Evolutionary conservation across 2,888 invertebrate species (phyloP), one percentile per base, ranked within the genome.

Genomic region (Plusia festucae): DNA sequence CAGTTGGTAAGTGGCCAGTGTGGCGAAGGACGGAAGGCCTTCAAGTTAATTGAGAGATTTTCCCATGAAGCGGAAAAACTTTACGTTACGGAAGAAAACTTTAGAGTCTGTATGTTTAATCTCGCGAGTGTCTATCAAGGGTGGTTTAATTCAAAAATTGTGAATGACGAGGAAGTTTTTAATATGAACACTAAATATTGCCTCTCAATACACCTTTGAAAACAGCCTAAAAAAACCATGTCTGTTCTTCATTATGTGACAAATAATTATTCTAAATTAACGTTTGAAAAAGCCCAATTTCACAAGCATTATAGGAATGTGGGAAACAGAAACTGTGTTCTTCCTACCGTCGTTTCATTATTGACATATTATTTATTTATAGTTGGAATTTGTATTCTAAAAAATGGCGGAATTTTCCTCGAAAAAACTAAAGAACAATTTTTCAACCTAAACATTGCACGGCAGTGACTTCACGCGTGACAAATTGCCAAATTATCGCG

Each of bases 401-500:
- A n/a, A 68, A 34, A 34, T 24, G 24, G 46, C 60, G 74, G 78
- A 68, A 78, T 44, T 67, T 68, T 60, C 68, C 30, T 68, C n/a
- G 30, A 51, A 78, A 76, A 59, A 56, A 56, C 51, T 22, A 18
- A 18, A 67, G 57, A 56, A n/a, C 56, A 57, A 68, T 68, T 64
- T 60, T 64, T 76, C 62, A 73, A 66, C 49, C 49, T 57, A 53
- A 52, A 62, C 22, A 52, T 78, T 60, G 53, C 15, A 27, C 49
- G 60, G 56, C 75, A 62, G 15, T 20, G 16, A 7, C 30, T 67
- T 34, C 68, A 73, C 53, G 74, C 59, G 73, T 68, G 73, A 78
- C 75, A 73, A 73, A 73, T 77, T 73, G 73, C 69, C 73, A 52
- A 77, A 77, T 79, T 76, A 76, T 65, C 53, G 56, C 51, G 13